Base-by-base conservation (phyloP, 1,140 invertebrate genomes). In the Mercenaria mercenaria region DNA sequence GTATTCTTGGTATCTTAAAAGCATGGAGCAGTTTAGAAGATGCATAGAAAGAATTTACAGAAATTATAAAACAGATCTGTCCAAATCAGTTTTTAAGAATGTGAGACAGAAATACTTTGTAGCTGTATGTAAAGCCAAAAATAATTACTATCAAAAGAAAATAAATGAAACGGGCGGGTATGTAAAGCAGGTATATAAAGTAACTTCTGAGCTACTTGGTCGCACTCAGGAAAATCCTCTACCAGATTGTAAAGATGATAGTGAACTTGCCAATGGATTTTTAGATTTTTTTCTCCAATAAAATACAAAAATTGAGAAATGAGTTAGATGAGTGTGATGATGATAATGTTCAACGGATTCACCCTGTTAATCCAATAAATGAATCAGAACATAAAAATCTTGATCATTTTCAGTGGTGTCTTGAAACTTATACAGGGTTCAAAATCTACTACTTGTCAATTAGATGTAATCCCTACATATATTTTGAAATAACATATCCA, bases 401-500 rank as follows among this genome's bases (percentile, higher is more conserved):
- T n/a, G n/a, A n/a, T n/a, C 32, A 20, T 6, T 72, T 72, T 72
- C 20, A 72, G 34, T 1, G 67, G 41, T 37, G 67, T 79, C 4
- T 52, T 26, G 76, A 79, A 79, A 23, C 13, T 56, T 15, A 52
- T 50, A 26, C 18, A 18, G 26, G 37, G 37, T 10, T 84, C 61
- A 47, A 69, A 85, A 67, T 69, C n/a, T n/a, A n/a, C 82, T 32
- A 74, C 82, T 39, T 85, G 47, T 85, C 39, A 85, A 50, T 41
- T 72, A 26, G 67, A 85, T 85, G 15, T 85, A 6, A 85, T 85
- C 43, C 39, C 82, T 43, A 74, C 64, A n/a, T 2, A 3, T 47
- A 85, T 26, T 15, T 39, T 69, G 32, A 85, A 74, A 85, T 1
- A 47, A 10, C 23, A 47, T 41, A 34, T 85, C 41, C 18, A 59